A percentile compares a stretch with the other conserved stretches of the same genome.
Evolutionary conservation across 2,888 invertebrate species (phyloP).

Genomic region (Galerucella nymphaeae): DNA sequence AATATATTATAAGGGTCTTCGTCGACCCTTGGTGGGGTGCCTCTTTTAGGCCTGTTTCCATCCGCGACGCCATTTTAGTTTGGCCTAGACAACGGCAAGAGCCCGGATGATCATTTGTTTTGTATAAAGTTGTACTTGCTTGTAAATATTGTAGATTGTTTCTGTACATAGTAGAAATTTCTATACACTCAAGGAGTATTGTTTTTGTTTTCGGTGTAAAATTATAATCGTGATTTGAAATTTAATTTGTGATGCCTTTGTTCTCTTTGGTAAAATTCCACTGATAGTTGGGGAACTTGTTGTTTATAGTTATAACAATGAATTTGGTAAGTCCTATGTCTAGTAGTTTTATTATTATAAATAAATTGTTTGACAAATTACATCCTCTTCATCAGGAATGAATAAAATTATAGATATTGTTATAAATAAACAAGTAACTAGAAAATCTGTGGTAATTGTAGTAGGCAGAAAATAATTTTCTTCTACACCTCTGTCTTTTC

Average conservation of each 20-base stretch:
- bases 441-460: no score
- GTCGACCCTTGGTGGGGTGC: constrained; percentile 4
- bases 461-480: no score
- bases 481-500: no score
- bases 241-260: background rate
- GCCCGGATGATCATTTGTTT: background rate
- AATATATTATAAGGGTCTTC: background rate
- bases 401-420: no score
- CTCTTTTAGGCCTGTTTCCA: background rate
- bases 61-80: constrained; percentile 18
- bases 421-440: no score
- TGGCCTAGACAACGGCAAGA: constrained; percentile 8
- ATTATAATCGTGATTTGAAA: background rate
- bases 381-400: no score
- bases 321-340: no score
- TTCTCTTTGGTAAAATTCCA: constrained; percentile 12
- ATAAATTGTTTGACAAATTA: no score
- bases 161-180: constrained; percentile 10
- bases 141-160: constrained; percentile 38
- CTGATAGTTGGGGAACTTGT: background rate
- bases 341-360: no score
- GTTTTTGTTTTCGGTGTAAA: constrained; percentile 4
- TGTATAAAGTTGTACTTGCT: constrained; percentile 2
- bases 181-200: constrained; percentile 8
- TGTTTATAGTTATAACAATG: no score